phyloP scores from a whole-genome alignment of 2,797 vertebrate genomes.

The Cyclura pinguis region DNA sequence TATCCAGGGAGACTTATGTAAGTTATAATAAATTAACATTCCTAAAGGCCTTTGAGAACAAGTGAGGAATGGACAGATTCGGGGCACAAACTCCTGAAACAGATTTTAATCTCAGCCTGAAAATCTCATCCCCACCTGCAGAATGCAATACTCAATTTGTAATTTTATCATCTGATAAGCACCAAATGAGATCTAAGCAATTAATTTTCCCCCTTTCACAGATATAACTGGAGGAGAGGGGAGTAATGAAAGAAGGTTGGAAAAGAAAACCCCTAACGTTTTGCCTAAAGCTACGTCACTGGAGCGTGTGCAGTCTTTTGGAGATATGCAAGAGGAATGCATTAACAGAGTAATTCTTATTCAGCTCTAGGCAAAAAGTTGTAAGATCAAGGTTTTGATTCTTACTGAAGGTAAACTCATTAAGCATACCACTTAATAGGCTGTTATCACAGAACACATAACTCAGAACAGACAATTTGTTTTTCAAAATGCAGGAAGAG shows the following conservation, averaged over 20 bases:
- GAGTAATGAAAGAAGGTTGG: neutral
- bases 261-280: neutral
- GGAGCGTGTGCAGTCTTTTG: neutral
- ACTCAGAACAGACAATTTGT: neutral
- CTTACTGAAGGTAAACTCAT: neutral
- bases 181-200: neutral
- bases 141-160: neutral
- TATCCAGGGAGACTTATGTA: too few relatives aligned
- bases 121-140: neutral
- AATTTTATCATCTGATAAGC: conserved; percentile 2
- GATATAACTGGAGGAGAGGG: neutral
- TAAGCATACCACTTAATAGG: neutral
- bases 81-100: neutral
- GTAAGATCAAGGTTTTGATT: neutral
- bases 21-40: neutral
- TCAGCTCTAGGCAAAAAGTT: neutral
- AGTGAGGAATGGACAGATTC: neutral
- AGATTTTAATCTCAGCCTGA: neutral
- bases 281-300: neutral
- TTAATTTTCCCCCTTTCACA: neutral
- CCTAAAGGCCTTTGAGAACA: neutral
- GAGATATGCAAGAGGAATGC: neutral
- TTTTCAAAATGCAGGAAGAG: neutral
- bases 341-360: neutral
- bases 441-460: neutral